phyloP scores from a whole-genome alignment of 2,888 invertebrate genomes.

The Epirrhoe tristata region DNA sequence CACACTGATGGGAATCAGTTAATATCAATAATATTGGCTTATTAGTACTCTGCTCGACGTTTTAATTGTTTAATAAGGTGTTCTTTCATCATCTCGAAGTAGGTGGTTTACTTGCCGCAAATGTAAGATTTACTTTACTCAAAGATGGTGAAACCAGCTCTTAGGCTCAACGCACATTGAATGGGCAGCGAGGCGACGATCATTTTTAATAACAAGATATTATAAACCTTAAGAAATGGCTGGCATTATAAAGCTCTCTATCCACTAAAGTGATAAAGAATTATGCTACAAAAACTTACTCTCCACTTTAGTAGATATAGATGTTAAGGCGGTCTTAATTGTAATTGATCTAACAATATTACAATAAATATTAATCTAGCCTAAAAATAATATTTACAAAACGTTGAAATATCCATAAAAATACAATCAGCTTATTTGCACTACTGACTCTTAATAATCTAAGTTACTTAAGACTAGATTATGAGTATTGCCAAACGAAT shows the following conservation, averaged over 20 bases:
- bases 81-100: too few relatives aligned
- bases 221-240: too few relatives aligned
- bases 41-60: background rate
- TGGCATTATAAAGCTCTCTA: background rate
- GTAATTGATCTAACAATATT: conserved; percentile 23
- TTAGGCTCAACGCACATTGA: too few relatives aligned
- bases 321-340: conserved; percentile 11
- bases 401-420: conserved; percentile 7
- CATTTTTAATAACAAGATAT: too few relatives aligned
- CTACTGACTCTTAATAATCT: conserved; percentile 19
- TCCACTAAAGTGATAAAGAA: background rate
- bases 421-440: conserved; percentile 18
- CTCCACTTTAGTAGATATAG: conserved; percentile 2
- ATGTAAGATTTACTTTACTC: too few relatives aligned
- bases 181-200: too few relatives aligned
- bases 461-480: conserved; percentile 29
- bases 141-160: too few relatives aligned
- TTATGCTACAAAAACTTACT: background rate
- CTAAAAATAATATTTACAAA: conserved; percentile 25
- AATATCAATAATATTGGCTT: background rate
- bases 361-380: conserved; percentile 26
- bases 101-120: too few relatives aligned
- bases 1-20: background rate
- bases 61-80: background rate
- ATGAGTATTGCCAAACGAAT: conserved; percentile 39